A percentile compares a stretch with the other conserved stretches of the same genome.
These are phyloP conservation scores for Steinernema khuongi DNA, from an alignment of 1,140 invertebrate species.

Conservation along the genomic window DNA sequence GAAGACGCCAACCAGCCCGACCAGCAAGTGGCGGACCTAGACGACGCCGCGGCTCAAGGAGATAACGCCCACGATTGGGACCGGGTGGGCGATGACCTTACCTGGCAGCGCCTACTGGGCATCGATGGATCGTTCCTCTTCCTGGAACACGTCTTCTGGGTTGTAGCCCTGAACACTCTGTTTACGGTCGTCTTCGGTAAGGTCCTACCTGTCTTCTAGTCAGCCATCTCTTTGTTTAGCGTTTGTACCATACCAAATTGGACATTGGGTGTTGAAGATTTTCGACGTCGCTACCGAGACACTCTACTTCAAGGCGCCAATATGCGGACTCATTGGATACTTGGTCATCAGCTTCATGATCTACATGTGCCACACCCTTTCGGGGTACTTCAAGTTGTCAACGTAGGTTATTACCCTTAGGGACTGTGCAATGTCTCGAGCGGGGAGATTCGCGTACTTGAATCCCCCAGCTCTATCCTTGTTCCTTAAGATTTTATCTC, in stretches of 20 bases:
- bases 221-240: constrained; percentile 68
- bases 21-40: constrained; percentile 28
- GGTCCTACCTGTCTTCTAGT: constrained; percentile 17
- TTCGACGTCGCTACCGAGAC: constrained; percentile 41
- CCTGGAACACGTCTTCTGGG: constrained; percentile 97
- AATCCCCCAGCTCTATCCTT: too few relatives aligned
- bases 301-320: constrained; percentile 69
- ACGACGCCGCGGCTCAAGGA: constrained; percentile 42
- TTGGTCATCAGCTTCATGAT: constrained; percentile 78
- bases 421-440: too few relatives aligned
- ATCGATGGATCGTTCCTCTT: constrained; percentile 93
- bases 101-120: constrained; percentile 91
- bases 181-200: constrained; percentile 75
- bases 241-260: constrained; percentile 91
- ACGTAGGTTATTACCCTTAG: constrained; percentile 65
- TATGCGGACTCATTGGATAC: constrained; percentile 70
- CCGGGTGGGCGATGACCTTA: constrained; percentile 88
- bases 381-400: constrained; percentile 69
- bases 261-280: constrained; percentile 71
- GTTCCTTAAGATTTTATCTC: not conserved
- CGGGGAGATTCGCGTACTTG: too few relatives aligned
- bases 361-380: constrained; percentile 73
- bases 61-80: constrained; percentile 74
- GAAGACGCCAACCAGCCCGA: constrained; percentile 18
- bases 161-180: constrained; percentile 88